Evolutionary conservation across 2,113 vertebrate genomes (phyloP).

Genomic region (Hirundichthys speculiger): DNA sequence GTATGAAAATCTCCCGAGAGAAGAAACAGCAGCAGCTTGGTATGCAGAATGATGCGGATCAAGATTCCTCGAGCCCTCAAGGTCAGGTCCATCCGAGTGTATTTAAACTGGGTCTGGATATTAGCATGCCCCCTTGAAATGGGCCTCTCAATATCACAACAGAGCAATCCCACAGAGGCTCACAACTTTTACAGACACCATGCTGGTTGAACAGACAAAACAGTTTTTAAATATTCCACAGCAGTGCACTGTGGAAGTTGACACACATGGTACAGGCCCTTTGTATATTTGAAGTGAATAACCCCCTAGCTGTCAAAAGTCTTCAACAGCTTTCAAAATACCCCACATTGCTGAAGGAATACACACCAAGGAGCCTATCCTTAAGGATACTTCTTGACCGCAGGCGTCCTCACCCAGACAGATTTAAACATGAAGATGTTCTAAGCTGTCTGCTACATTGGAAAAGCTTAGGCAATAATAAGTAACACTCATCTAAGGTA

Average conservation of each 20-base stretch:
- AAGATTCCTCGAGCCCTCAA: constrained; percentile 49
- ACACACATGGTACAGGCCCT: no score
- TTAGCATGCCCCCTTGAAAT: constrained; percentile 52
- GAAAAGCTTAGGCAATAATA: constrained; percentile 27
- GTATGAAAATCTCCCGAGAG: constrained; percentile 39
- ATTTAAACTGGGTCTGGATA: constrained; percentile 54
- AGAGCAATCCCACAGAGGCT: constrained; percentile 43
- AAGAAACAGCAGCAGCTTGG: constrained; percentile 27
- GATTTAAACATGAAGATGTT: constrained; percentile 7
- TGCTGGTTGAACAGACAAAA: constrained; percentile 31
- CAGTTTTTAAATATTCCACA: constrained; percentile 30
- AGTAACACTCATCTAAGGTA: constrained; percentile 11
- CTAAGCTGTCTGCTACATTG: constrained; percentile 5
- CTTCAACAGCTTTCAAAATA: constrained; percentile 8
- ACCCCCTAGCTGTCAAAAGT: background rate
- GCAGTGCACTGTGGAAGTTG: constrained; percentile 5
- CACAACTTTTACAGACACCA: constrained; percentile 43
- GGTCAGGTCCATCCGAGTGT: constrained; percentile 36
- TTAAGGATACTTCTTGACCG: background rate
- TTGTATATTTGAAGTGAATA: no score
- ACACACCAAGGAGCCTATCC: background rate
- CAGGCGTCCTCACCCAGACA: constrained; percentile 10
- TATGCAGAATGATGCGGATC: constrained; percentile 37
- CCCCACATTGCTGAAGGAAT: constrained; percentile 8
- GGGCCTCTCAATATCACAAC: constrained; percentile 55